Conservation (phyloP, 2,797 vertebrate species). For the Lepidocolaptes lacrymiger region DNA sequence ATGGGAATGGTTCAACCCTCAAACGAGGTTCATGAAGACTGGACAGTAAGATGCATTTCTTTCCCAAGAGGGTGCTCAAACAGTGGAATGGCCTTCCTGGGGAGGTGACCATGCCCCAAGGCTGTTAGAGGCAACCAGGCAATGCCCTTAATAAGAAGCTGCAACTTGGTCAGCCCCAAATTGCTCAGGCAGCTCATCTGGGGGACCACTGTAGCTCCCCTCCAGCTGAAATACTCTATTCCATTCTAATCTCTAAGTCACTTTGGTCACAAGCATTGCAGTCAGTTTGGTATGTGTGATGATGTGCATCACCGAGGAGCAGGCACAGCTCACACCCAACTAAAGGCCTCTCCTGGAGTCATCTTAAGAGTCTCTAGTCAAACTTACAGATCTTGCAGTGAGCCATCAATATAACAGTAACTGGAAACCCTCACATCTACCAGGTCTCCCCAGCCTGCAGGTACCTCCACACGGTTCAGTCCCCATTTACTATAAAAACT, state of each 20-base stretch:
- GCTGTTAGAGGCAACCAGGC: not conserved
- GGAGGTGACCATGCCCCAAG: not conserved
- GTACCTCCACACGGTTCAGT: not conserved
- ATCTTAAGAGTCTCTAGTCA: not conserved
- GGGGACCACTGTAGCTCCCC: not conserved
- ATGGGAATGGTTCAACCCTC: not conserved
- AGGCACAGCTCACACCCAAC: not conserved
- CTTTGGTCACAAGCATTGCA: not conserved
- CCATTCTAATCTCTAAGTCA: rapidly evolving
- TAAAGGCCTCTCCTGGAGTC: not conserved
- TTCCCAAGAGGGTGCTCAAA: not conserved
- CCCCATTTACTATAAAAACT: not conserved
- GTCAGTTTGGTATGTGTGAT: rapidly evolving
- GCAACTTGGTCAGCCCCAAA: not conserved
- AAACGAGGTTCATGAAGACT: not conserved
- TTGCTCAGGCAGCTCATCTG: not conserved
- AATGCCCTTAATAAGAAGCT: not conserved
- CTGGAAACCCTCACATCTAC: not conserved
- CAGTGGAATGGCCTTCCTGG: not conserved
- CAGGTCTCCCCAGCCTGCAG: not conserved
- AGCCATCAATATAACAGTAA: rapidly evolving
- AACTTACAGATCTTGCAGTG: not conserved
- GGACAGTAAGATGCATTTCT: not conserved
- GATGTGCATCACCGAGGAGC: rapidly evolving
- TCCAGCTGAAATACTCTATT: not conserved